phyloP scores from a whole-genome alignment of 2,888 invertebrate species.

The Andrena bicolor region DNA sequence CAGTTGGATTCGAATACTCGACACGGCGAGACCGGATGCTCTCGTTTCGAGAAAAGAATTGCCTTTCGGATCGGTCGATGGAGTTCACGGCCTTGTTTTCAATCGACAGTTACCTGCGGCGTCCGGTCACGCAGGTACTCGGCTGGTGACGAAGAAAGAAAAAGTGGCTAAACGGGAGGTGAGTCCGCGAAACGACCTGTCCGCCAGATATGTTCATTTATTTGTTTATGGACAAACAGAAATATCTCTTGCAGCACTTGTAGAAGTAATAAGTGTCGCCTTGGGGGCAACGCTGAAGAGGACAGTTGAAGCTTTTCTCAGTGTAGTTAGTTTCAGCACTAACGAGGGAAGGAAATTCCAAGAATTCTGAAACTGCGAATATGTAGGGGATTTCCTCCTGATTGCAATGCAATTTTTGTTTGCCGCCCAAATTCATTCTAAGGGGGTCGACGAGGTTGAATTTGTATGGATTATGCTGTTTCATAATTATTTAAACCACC shows the following conservation, averaged over 20 bases:
- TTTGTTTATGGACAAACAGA: not conserved
- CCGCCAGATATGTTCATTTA: conserved; percentile 22
- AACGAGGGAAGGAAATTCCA: too few species aligned
- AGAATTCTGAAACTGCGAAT: too few species aligned
- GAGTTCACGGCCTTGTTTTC: conserved; percentile 58
- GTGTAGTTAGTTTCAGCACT: too few species aligned
- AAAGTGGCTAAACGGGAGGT: conserved; percentile 32
- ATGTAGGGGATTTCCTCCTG: too few species aligned
- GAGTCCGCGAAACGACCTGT: conserved; percentile 9
- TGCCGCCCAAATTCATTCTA: too few species aligned
- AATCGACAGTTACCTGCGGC: conserved; percentile 56
- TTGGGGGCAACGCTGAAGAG: not conserved
- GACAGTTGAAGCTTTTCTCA: not conserved
- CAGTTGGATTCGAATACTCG: conserved; percentile 37
- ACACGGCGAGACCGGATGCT: conserved; percentile 47
- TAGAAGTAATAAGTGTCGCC: not conserved
- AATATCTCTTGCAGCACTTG: too few species aligned
- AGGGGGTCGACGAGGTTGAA: too few species aligned
- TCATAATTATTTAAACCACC: too few species aligned
- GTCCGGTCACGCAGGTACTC: conserved; percentile 77
- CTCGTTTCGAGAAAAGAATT: conserved; percentile 40
- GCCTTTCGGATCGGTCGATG: conserved; percentile 47
- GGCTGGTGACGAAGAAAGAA: conserved; percentile 44
- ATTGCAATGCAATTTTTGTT: too few species aligned
- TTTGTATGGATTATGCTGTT: too few species aligned